Conservation (phyloP, 1,140 invertebrate species). For the Sesamia nonagrioides region DNA sequence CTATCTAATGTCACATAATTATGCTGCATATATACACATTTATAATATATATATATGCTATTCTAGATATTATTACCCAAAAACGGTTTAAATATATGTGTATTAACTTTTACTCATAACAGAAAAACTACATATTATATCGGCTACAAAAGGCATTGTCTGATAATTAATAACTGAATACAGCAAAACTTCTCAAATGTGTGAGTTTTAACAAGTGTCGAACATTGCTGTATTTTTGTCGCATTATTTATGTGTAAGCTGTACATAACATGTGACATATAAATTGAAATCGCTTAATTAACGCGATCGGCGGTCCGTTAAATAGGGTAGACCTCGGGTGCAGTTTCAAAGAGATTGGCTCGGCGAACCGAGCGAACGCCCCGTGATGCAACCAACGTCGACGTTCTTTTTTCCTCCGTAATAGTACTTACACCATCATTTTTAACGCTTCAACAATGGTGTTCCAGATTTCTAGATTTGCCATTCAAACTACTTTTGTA, state of each 20-base stretch:
- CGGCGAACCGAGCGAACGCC: constrained; percentile 54
- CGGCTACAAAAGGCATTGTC: too few relatives aligned
- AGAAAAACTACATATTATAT: too few relatives aligned
- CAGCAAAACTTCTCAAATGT: too few relatives aligned
- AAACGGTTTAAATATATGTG: too few relatives aligned
- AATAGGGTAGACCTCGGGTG: constrained; percentile 71
- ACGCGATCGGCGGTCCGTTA: constrained; percentile 76
- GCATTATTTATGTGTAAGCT: constrained; percentile 17
- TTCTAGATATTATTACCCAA: too few relatives aligned
- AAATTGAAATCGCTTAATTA: constrained; percentile 76
- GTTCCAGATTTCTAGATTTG: neutral
- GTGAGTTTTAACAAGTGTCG: neutral
- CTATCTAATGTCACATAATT: neutral
- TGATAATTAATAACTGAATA: too few relatives aligned
- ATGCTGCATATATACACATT: neutral
- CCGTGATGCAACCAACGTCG: constrained; percentile 61
- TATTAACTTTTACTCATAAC: too few relatives aligned
- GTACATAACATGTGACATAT: constrained; percentile 33
- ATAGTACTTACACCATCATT: constrained; percentile 34
- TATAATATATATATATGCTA: too few relatives aligned
- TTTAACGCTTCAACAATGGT: constrained; percentile 28
- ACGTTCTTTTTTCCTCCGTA: constrained; percentile 40
- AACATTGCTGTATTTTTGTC: neutral
- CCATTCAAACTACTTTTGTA: neutral
- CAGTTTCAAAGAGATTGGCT: constrained; percentile 78